These are phyloP conservation scores for Aegotheles bennettii DNA, from an alignment of 2,113 vertebrate species.

Conservation along the genomic window DNA sequence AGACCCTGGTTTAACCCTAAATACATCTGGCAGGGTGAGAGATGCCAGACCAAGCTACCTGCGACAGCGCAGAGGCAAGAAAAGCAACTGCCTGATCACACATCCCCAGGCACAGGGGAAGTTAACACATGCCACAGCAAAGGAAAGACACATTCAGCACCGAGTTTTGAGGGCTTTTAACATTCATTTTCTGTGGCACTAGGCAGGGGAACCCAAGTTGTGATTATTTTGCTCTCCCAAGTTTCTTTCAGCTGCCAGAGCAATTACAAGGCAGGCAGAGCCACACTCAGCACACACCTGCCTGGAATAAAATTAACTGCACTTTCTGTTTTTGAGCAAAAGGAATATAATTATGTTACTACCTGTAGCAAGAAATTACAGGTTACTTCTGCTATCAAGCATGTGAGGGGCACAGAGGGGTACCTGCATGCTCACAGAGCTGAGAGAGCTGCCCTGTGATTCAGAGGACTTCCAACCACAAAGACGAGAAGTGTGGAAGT, in stretches of 20 bases:
- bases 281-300: background rate
- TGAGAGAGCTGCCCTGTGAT: background rate
- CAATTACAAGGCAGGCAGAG: conserved; percentile 11
- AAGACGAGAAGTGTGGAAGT: background rate
- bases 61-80: background rate
- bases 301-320: conserved; percentile 55
- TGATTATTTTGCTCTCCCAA: background rate
- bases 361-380: conserved; percentile 30
- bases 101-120: background rate
- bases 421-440: background rate
- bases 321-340: conserved; percentile 30
- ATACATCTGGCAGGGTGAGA: background rate
- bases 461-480: background rate
- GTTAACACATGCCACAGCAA: background rate
- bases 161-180: background rate
- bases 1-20: background rate
- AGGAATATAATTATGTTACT: conserved; percentile 27
- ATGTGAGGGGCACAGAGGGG: background rate
- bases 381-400: background rate
- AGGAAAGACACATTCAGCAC: background rate
- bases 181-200: background rate
- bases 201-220: background rate
- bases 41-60: background rate
- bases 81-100: background rate
- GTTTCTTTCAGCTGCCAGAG: conserved; percentile 18